Evolutionary conservation across 1,140 invertebrate genomes (phyloP).

Genomic region (Physella acuta): DNA sequence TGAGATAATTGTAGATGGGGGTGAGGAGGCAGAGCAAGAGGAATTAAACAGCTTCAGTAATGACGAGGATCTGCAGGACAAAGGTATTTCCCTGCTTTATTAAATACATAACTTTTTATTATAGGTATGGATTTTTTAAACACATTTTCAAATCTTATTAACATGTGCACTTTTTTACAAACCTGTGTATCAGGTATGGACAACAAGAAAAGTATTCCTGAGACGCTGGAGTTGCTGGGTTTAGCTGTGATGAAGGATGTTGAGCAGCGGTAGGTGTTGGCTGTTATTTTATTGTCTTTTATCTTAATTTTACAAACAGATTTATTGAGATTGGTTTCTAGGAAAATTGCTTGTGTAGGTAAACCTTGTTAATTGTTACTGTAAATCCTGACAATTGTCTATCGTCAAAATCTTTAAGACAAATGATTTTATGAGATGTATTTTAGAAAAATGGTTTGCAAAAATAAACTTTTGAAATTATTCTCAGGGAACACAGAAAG

Average conservation of each 20-base stretch:
- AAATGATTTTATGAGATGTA: not conserved
- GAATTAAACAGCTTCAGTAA: not conserved
- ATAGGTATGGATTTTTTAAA: not conserved
- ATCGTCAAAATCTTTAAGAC: not conserved
- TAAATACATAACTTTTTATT: too few relatives aligned
- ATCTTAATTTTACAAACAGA: too few relatives aligned
- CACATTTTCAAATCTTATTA: not conserved
- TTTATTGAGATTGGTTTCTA: too few relatives aligned
- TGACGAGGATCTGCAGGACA: conserved; percentile 9
- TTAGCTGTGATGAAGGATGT: too few relatives aligned
- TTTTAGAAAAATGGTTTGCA: not conserved
- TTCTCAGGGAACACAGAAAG: conserved; percentile 15
- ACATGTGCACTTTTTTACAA: not conserved
- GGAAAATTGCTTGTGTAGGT: too few relatives aligned
- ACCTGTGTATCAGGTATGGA: not conserved
- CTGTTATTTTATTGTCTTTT: too few relatives aligned
- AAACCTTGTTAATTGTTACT: not conserved
- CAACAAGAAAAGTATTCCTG: conserved; percentile 13
- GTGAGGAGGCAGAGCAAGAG: not conserved
- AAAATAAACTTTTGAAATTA: not conserved
- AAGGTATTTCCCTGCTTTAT: too few relatives aligned
- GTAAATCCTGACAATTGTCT: not conserved
- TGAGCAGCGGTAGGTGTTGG: too few relatives aligned
- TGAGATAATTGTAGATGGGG: not conserved
- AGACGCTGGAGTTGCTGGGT: conserved; percentile 21